Conservation (phyloP, 2,113 vertebrate species). For the Triplophysa siluroides region DNA sequence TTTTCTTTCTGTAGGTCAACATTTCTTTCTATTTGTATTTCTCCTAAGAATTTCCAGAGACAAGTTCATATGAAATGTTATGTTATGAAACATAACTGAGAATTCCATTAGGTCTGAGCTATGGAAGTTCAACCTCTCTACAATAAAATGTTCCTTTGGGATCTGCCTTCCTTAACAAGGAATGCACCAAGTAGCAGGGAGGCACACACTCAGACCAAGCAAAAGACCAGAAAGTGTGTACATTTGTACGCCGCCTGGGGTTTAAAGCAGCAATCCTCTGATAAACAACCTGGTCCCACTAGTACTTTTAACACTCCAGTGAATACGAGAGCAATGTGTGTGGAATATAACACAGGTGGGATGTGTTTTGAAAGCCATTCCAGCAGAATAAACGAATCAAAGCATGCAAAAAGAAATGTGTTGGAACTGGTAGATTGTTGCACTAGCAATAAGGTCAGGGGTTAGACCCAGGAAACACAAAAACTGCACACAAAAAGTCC, state of each 20-base stretch:
- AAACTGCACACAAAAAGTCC: no score
- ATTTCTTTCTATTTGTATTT: no score
- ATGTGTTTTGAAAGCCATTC: slow-evolving; percentile 32
- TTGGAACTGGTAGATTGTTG: background rate
- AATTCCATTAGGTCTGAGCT: background rate
- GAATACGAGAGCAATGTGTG: slow-evolving; percentile 30
- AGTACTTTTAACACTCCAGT: slow-evolving; percentile 46
- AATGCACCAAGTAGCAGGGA: slow-evolving; percentile 6
- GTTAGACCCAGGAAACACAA: no score
- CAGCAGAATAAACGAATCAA: slow-evolving; percentile 28
- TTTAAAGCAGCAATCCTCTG: slow-evolving; percentile 46
- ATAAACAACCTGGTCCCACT: slow-evolving; percentile 49
- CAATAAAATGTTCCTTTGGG: background rate
- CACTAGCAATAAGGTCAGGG: no score
- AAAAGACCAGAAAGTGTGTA: slow-evolving; percentile 5
- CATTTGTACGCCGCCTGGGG: slow-evolving; percentile 34
- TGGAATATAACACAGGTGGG: slow-evolving; percentile 38
- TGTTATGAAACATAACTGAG: no score
- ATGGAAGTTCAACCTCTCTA: background rate
- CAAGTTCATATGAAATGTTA: no score
- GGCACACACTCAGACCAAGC: background rate
- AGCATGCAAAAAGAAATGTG: slow-evolving; percentile 24
- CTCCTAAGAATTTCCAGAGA: no score
- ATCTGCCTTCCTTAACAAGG: background rate
- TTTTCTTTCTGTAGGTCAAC: no score